Conservation (phyloP, 2,113 vertebrate genomes). For the Mesembrinibis cayennensis region DNA sequence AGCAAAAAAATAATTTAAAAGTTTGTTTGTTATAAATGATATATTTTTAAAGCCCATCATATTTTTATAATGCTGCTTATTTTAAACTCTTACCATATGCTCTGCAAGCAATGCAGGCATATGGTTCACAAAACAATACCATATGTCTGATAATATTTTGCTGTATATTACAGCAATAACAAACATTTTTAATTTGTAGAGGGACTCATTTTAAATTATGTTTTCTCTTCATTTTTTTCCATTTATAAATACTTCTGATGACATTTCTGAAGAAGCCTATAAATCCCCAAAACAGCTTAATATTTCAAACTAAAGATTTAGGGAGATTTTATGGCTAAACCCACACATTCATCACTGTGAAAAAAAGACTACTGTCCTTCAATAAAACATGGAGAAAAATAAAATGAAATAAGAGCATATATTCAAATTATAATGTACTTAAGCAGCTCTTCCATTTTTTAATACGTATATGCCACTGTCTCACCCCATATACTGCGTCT, state of each 20-base stretch:
- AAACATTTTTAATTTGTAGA: conserved; percentile 46
- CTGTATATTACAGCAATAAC: conserved; percentile 28
- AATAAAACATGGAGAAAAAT: not conserved
- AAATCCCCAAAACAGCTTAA: not conserved
- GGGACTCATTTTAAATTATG: conserved; percentile 27
- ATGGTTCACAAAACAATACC: conserved; percentile 52
- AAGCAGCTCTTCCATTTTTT: not conserved
- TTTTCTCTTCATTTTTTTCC: conserved; percentile 21
- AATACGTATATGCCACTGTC: not conserved
- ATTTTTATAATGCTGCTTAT: conserved; percentile 53
- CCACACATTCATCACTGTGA: not conserved
- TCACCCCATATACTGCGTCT: not conserved
- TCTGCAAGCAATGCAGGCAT: conserved; percentile 31
- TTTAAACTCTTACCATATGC: conserved; percentile 63
- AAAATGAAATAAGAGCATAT: not conserved
- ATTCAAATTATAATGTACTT: not conserved
- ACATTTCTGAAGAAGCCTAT: not conserved
- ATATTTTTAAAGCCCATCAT: conserved; percentile 12
- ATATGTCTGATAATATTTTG: conserved; percentile 59
- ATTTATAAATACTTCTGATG: conserved; percentile 53
- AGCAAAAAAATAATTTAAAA: not conserved
- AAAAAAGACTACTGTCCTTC: not conserved
- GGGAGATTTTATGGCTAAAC: not conserved
- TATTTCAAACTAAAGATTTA: not conserved
- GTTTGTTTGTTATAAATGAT: not conserved